phyloP scores from a whole-genome alignment of 2,113 vertebrate species.

The Calyptomena viridis region DNA sequence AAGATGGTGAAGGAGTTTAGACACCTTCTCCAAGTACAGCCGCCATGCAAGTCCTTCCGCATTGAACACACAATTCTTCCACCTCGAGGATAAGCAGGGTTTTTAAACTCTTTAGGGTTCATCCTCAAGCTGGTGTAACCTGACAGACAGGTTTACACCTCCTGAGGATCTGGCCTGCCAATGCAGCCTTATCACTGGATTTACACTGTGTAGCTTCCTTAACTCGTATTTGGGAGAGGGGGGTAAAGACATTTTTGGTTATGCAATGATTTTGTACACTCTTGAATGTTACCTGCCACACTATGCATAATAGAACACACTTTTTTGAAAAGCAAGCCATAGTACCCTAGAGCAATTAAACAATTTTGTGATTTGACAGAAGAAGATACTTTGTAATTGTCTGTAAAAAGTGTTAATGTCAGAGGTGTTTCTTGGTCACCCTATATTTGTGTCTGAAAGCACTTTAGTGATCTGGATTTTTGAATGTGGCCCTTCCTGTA shows the following conservation, averaged over 20 bases:
- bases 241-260: background rate
- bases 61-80: background rate
- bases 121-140: background rate
- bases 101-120: background rate
- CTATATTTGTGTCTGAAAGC: constrained; percentile 69
- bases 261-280: constrained; percentile 49
- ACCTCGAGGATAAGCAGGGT: background rate
- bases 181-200: constrained; percentile 46
- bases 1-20: background rate
- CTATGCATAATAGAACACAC: constrained; percentile 42
- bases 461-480: constrained; percentile 67
- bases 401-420: constrained; percentile 55
- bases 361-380: constrained; percentile 36
- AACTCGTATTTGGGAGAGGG: background rate
- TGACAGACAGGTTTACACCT: background rate
- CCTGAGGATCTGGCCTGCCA: background rate
- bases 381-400: constrained; percentile 50
- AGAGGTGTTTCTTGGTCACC: constrained; percentile 23
- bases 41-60: background rate
- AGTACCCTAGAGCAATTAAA: constrained; percentile 3
- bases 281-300: constrained; percentile 32
- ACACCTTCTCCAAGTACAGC: background rate
- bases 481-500: constrained; percentile 66
- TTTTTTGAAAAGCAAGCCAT: constrained; percentile 56
- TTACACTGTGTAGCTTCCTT: constrained; percentile 51